phyloP scores from a whole-genome alignment of 2,888 invertebrate genomes.

The Apamea crenata region DNA sequence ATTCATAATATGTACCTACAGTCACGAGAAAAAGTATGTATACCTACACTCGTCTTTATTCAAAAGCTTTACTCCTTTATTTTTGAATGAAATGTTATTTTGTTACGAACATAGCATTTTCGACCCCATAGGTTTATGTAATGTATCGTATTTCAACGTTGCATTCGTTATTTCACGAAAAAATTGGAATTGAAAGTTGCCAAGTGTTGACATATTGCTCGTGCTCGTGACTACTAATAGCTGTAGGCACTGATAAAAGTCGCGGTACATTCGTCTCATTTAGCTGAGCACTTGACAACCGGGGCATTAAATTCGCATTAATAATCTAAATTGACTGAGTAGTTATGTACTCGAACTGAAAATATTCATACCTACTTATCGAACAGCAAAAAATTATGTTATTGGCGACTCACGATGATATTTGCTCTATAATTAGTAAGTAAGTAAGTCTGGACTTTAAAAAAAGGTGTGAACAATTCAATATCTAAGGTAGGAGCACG shows the following conservation, averaged over 20 bases:
- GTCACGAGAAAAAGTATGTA: too few relatives aligned
- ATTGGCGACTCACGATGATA: constrained; percentile 26
- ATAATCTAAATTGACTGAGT: constrained; percentile 53
- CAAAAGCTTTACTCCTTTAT: too few relatives aligned
- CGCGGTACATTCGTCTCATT: constrained; percentile 14
- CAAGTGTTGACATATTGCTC: too few relatives aligned
- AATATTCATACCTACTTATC: constrained; percentile 13
- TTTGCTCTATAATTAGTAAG: constrained; percentile 4
- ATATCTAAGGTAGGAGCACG: not conserved
- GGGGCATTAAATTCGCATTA: constrained; percentile 50
- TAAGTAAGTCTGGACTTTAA: constrained; percentile 2
- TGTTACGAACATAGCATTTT: too few relatives aligned
- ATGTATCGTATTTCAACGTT: too few relatives aligned
- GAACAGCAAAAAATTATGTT: constrained; percentile 27
- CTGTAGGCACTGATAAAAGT: constrained; percentile 3
- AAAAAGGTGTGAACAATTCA: constrained; percentile 16
- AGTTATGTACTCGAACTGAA: constrained; percentile 25
- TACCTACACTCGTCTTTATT: too few relatives aligned
- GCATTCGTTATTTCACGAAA: too few relatives aligned
- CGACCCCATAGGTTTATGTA: too few relatives aligned
- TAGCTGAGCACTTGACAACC: constrained; percentile 23
- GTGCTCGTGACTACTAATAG: too few relatives aligned
- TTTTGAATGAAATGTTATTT: too few relatives aligned
- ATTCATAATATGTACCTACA: too few relatives aligned
- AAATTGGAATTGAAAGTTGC: too few relatives aligned